A percentile compares a stretch with the other conserved stretches of the same genome.
phyloP scores from a whole-genome alignment of 2,113 vertebrate species.

The Hippocampus mohnikei region DNA sequence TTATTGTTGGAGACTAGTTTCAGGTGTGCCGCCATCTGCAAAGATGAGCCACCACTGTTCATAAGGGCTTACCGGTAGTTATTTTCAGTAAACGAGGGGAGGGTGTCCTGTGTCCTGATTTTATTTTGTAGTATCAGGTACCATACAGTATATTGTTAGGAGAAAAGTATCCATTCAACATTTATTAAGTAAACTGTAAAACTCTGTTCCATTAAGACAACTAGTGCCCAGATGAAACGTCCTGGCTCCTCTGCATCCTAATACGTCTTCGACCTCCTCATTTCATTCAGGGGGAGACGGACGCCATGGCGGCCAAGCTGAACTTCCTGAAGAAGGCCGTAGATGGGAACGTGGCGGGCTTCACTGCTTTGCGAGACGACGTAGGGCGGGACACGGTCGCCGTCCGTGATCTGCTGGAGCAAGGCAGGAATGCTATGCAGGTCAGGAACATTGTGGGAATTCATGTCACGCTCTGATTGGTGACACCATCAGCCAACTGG shows the following conservation, averaged over 20 bases:
- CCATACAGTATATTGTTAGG: too few species aligned
- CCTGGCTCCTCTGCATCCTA: background rate
- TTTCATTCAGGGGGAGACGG: slow-evolving; percentile 38
- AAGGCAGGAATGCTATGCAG: slow-evolving; percentile 49
- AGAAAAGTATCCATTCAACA: too few species aligned
- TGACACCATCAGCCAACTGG: background rate
- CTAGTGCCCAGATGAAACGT: background rate
- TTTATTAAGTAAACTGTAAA: too few species aligned
- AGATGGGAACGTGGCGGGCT: slow-evolving; percentile 22
- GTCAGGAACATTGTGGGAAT: slow-evolving; percentile 36
- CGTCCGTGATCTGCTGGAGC: slow-evolving; percentile 35
- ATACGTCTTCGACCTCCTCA: background rate
- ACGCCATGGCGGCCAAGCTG: slow-evolving; percentile 39
- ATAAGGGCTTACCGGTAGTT: too few species aligned
- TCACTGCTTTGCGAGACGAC: slow-evolving; percentile 24
- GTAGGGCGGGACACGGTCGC: slow-evolving; percentile 19
- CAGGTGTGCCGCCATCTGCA: too few species aligned
- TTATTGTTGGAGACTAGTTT: too few species aligned
- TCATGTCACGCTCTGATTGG: background rate
- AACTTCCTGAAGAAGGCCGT: slow-evolving; percentile 24
- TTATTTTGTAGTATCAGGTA: too few species aligned
- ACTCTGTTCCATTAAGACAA: too few species aligned
- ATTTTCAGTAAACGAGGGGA: too few species aligned
- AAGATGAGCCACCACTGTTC: too few species aligned
- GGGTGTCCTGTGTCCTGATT: too few species aligned